These are phyloP conservation scores for Fistularia commersonii DNA, from an alignment of 2,797 vertebrate species.

Conservation along the genomic window DNA sequence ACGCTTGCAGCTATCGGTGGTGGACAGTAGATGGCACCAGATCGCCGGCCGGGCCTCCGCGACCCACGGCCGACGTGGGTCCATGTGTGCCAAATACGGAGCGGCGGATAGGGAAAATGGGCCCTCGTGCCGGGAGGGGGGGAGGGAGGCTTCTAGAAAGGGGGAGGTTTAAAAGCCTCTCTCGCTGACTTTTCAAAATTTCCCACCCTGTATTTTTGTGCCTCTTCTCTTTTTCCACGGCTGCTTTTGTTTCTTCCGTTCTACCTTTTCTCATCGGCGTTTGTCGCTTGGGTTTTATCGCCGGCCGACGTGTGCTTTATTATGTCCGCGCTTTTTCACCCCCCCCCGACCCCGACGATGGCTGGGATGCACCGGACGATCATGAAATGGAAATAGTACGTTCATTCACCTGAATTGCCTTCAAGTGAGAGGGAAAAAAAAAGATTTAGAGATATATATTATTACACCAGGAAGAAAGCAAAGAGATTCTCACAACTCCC, in stretches of 20 bases:
- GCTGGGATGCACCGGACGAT: constrained; percentile 24
- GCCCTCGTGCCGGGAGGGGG: constrained; percentile 16
- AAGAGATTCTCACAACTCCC: too few species aligned
- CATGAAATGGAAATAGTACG: constrained; percentile 18
- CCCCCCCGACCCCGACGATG: not conserved
- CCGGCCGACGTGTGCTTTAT: too few species aligned
- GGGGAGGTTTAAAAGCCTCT: constrained; percentile 45
- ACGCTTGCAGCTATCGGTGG: constrained; percentile 19
- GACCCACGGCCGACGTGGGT: not conserved
- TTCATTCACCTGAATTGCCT: constrained; percentile 70
- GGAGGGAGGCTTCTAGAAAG: constrained; percentile 54
- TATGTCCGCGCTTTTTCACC: too few species aligned
- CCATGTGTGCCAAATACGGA: constrained; percentile 38
- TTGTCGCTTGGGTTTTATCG: too few species aligned
- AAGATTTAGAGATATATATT: constrained; percentile 1
- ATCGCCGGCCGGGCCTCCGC: constrained; percentile 15
- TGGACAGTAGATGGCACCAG: constrained; percentile 59
- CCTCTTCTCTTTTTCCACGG: constrained; percentile 52
- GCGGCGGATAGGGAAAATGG: constrained; percentile 43
- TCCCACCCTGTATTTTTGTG: constrained; percentile 56
- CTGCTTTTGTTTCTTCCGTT: constrained; percentile 36
- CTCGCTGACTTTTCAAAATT: constrained; percentile 48
- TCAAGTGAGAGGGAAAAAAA: constrained; percentile 33
- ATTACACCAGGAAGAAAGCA: constrained; percentile 12
- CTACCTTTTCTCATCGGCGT: too few species aligned